Conservation (phyloP, 2,888 invertebrate species). For the Notodromas monacha region DNA sequence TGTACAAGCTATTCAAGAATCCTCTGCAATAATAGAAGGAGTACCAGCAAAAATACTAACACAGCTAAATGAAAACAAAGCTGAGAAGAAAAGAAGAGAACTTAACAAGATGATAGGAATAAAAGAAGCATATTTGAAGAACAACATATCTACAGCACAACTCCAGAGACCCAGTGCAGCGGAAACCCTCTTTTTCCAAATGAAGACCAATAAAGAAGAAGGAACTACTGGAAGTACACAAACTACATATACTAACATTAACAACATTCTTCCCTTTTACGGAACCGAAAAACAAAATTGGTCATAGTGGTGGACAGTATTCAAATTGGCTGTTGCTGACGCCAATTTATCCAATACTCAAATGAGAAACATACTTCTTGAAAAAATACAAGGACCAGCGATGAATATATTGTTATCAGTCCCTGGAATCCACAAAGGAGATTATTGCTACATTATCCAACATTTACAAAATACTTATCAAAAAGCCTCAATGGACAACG, state of each 20-base stretch:
- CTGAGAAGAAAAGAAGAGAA: conserved; percentile 4
- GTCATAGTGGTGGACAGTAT: conserved; percentile 1
- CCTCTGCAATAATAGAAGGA: conserved; percentile 2
- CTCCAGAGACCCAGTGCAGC: conserved; percentile 4
- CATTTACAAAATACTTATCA: conserved; percentile 4
- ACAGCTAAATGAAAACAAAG: conserved; percentile 1
- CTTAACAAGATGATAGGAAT: conserved; percentile 4
- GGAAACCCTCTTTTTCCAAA: conserved; percentile 2
- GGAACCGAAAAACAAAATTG: conserved; percentile 2
- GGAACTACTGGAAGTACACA: neutral
- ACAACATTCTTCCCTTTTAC: conserved; percentile 2
- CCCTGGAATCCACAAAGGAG: no score
- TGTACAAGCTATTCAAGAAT: conserved; percentile 4
- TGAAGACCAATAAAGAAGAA: conserved; percentile 4
- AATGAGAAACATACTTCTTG: no score
- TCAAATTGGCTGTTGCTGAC: no score
- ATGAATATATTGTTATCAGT: no score
- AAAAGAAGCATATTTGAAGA: conserved; percentile 4
- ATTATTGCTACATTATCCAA: conserved; percentile 4
- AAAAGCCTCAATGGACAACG: conserved; percentile 4
- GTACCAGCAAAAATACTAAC: conserved; percentile 2
- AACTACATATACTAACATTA: conserved; percentile 1
- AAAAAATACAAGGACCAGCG: no score
- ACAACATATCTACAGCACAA: conserved; percentile 2
- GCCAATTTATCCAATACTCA: no score